Evolutionary conservation across 1,140 invertebrate genomes (phyloP).

Genomic region (Galleria mellonella): DNA sequence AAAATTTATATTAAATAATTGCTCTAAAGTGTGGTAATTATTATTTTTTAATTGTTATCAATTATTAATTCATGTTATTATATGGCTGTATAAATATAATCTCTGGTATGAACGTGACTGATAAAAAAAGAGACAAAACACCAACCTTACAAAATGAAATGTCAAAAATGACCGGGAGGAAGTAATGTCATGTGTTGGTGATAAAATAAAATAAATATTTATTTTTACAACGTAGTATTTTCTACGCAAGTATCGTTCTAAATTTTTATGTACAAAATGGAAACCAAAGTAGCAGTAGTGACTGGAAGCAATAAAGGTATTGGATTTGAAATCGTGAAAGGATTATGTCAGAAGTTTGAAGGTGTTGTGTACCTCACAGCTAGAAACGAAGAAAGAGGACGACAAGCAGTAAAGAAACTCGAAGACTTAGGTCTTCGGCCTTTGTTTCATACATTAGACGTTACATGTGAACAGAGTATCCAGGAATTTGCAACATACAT

Average conservation of each 20-base stretch:
- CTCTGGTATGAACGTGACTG: too few species aligned
- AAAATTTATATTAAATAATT: too few species aligned
- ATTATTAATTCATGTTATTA: too few species aligned
- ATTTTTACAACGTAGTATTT: conserved; percentile 55
- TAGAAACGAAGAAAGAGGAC: conserved; percentile 76
- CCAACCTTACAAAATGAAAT: too few species aligned
- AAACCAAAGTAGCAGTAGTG: conserved; percentile 76
- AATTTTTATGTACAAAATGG: conserved; percentile 24
- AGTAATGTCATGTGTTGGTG: conserved; percentile 35
- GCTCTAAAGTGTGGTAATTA: too few species aligned
- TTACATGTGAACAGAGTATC: conserved; percentile 78
- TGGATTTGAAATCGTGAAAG: conserved; percentile 83
- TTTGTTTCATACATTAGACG: conserved; percentile 81
- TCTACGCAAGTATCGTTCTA: conserved; percentile 42
- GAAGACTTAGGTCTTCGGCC: conserved; percentile 74
- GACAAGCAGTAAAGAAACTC: conserved; percentile 76
- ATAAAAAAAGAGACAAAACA: too few species aligned
- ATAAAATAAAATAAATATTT: conserved; percentile 48
- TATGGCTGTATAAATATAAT: too few species aligned
- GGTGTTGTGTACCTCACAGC: conserved; percentile 81
- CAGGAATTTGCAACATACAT: conserved; percentile 77
- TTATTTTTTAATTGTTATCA: too few species aligned
- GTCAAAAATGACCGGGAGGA: conserved; percentile 7
- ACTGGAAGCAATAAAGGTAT: conserved; percentile 87
- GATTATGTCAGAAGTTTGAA: conserved; percentile 77